Base-by-base conservation (phyloP, 2,888 invertebrate species). In the Tachina lurida region DNA sequence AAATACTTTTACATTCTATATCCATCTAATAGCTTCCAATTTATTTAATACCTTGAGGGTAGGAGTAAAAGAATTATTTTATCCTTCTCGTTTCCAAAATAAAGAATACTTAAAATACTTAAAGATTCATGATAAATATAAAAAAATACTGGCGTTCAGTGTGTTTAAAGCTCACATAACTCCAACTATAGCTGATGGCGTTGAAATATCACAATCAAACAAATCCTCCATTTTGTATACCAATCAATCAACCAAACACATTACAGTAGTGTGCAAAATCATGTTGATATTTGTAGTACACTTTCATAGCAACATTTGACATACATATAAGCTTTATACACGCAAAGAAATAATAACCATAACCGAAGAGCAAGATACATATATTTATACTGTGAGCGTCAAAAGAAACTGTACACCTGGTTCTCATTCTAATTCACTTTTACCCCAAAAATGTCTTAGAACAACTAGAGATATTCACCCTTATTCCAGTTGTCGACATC, bases 11-110 rank as follows among this genome's bases (percentile, higher is more conserved):
- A 74, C 73, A 81, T 77, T 77, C 63, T 52, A 56, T 52, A 78
- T 74, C 62, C 43, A 74, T 68, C 76, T 85, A 85, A 85, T 85
- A 70, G 70, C 63, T 78, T 63, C 74, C 81, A 85, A 81, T 85
- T 82, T 82, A 71, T 76, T 70, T 76, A 76, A 82, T 76, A 76
- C 49, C 70, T 58, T 56, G 41, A 47, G 82, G 68, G 68, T 49
- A 41, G 43, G 73, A 31, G 43, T 13, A 22, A 60, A 52, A 54
- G 68, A 43, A 31, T 39, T 41, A 9, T 31, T 41, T 45, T n/a
- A 49, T 74, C 2, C 5, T 45, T 7, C 54, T 22, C 43, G 12
- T 56, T 60, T 68, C 0, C 8, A 12, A 63, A 39, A 43, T n/a
- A 19, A 22, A 43, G 10, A 58, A 49, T 49, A 63, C 13, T 13